phyloP scores from a whole-genome alignment of 2,797 vertebrate genomes.

The Diceros bicornis region DNA sequence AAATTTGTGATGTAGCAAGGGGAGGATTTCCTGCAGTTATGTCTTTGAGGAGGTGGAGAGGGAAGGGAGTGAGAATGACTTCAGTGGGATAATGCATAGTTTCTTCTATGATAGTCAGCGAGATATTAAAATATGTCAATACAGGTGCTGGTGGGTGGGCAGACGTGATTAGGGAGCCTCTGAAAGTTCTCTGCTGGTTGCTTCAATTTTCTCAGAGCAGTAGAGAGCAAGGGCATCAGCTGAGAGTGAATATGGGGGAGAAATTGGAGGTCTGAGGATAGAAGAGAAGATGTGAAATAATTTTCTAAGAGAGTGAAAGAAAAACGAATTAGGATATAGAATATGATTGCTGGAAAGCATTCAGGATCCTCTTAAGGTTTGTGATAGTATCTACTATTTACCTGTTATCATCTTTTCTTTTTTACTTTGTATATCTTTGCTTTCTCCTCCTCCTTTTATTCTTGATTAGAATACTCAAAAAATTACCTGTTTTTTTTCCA shows the following conservation, averaged over 20 bases:
- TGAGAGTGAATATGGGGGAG: neutral
- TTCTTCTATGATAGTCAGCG: neutral
- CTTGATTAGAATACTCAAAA: neutral
- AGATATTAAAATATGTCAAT: neutral
- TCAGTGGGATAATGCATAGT: neutral
- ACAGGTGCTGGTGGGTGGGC: neutral
- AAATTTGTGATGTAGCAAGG: neutral
- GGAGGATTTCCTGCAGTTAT: neutral
- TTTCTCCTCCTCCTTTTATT: neutral
- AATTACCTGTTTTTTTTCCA: neutral
- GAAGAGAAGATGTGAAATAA: neutral
- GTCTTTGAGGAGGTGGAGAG: neutral
- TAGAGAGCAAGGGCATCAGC: neutral
- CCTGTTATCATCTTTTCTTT: neutral
- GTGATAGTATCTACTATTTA: neutral
- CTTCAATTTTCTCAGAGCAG: neutral
- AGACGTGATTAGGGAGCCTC: neutral
- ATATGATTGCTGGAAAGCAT: neutral
- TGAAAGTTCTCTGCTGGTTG: neutral
- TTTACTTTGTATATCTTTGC: neutral
- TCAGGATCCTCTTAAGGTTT: neutral
- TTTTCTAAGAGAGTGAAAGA: neutral
- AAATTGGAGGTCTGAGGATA: neutral
- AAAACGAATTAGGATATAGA: neutral
- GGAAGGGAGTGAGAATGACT: neutral